phyloP scores from a whole-genome alignment of 2,113 vertebrate genomes.

The Percina caprodes region DNA sequence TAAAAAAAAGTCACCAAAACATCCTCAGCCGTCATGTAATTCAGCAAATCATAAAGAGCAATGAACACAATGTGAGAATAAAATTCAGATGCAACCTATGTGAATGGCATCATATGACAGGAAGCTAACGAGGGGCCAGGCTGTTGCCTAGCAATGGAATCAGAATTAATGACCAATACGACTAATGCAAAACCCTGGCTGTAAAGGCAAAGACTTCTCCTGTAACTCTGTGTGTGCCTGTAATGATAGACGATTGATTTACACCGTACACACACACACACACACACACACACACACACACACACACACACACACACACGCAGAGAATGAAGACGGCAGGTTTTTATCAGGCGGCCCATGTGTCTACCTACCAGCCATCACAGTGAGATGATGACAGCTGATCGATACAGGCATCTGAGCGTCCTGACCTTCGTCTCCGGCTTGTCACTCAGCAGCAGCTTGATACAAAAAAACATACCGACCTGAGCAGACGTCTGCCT shows the following conservation, averaged over 20 bases:
- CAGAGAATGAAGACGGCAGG: not conserved
- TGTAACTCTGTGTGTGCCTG: not conserved
- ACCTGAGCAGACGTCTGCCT: not conserved
- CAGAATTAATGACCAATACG: no score
- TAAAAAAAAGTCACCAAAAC: no score
- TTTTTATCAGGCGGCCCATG: slow-evolving; percentile 16
- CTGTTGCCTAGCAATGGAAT: no score
- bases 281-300: not conserved
- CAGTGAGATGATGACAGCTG: slow-evolving; percentile 19
- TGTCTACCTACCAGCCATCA: not conserved
- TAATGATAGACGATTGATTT: no score
- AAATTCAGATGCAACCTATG: no score
- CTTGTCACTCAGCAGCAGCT: slow-evolving; percentile 27
- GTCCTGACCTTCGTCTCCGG: slow-evolving; percentile 45
- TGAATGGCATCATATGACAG: no score
- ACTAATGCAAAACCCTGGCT: not conserved
- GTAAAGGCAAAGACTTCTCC: not conserved
- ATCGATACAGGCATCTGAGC: slow-evolving; percentile 28
- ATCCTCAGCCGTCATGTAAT: no score
- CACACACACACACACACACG: not conserved
- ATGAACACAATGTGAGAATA: no score
- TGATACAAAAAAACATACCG: not conserved
- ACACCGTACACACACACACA: not conserved
- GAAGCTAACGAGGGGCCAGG: no score
- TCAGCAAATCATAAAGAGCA: no score